Conservation (phyloP, 2,113 vertebrate genomes). For the Istiophorus platypterus region DNA sequence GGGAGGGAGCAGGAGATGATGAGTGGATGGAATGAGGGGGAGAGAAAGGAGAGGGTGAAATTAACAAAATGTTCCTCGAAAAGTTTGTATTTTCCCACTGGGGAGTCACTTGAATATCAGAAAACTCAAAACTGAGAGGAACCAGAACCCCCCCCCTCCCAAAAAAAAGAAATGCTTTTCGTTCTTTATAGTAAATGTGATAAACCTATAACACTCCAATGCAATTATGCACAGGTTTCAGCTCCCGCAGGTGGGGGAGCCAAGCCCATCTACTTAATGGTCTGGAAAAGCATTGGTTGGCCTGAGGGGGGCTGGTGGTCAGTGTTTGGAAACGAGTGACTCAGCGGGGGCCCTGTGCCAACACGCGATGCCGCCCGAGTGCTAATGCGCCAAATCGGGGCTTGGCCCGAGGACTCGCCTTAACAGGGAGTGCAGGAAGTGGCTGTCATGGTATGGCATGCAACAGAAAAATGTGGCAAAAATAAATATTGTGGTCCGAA, state of each 20-base stretch:
- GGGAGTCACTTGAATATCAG: conserved; percentile 4
- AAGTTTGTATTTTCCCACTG: conserved; percentile 14
- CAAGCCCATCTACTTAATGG: conserved; percentile 30
- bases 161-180: not conserved
- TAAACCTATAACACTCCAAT: not conserved
- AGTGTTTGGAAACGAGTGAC: conserved; percentile 35
- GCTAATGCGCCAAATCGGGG: conserved; percentile 21
- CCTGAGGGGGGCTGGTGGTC: conserved; percentile 29
- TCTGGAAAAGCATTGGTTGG: not conserved
- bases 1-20: conserved; percentile 21
- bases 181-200: not conserved
- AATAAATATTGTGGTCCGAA: conserved; percentile 11
- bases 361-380: not conserved
- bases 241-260: conserved; percentile 4
- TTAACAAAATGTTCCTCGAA: conserved; percentile 40
- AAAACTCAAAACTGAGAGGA: not conserved
- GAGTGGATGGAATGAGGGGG: conserved; percentile 59
- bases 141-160: too few species aligned
- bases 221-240: conserved; percentile 26
- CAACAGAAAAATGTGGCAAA: not conserved
- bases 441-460: not conserved
- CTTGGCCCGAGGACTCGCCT: conserved; percentile 13
- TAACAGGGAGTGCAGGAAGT: conserved; percentile 60
- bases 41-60: conserved; percentile 48
- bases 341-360: conserved; percentile 52